Base-by-base conservation (phyloP, 1,140 invertebrate species). In the Phthorimaea operculella region DNA sequence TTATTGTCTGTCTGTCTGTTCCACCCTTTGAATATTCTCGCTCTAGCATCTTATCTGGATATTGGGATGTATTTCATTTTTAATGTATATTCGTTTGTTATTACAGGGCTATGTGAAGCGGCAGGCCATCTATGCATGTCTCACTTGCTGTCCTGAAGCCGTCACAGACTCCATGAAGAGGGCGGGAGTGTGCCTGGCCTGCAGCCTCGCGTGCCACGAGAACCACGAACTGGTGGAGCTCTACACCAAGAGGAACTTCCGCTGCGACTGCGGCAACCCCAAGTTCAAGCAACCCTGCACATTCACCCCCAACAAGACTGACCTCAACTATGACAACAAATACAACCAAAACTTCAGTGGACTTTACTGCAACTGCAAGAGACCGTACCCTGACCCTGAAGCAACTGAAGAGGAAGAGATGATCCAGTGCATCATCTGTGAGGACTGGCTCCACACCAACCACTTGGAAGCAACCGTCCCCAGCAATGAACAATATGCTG, bases 301-400 rank as follows among this genome's bases (percentile, higher is more conserved):
- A 60, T 87, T 97, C 42, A 90, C 89, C 61, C 80, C 88, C 42
- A 89, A 92, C 4, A 96, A 95, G 79, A 83, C 86, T 49, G 73
- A 88, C 5, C 21, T 76, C 0, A 98, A 98, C 80, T 75, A 85
- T 15, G 86, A 89, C 15, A 98, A 98, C 82, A 74, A 78, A n/a
- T 98, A 98, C 68, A 97, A 97, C 74, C 96, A 98, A 59, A 99
- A 99, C 79, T 99, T 98, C 69, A 87, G 89, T 70, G 98, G 97
- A 1, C 64, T 93, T 5, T 99, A 99, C 78, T 99, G 98, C 73
- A 91, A 86, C 14, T 99, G 98, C 83, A 82, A 91, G n/a, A 88
- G 96, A 54, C 96, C 97, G 0, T 99, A 99, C 86, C 98, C 98
- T 11, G 97, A 99, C 87, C 91, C 92, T 8, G 93, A 96, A 55